Percentiles rank a stretch among this genome's conserved stretches.
These are phyloP conservation scores for Formica aserva DNA, from an alignment of 2,888 invertebrate species.

Conservation along the genomic window DNA sequence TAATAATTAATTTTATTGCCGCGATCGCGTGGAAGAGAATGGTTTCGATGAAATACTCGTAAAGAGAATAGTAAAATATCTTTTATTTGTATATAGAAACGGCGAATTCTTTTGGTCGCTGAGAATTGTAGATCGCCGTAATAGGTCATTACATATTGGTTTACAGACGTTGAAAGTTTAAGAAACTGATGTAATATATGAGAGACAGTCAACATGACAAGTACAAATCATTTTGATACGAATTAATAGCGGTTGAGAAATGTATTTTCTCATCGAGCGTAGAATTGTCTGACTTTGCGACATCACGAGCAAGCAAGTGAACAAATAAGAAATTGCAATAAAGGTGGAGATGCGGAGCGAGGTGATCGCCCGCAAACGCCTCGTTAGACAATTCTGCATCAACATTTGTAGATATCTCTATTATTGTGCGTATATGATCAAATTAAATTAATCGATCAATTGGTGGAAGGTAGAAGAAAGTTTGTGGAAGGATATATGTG, in stretches of 20 bases:
- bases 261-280: background rate
- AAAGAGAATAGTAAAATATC: slow-evolving; percentile 50
- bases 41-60: slow-evolving; percentile 40
- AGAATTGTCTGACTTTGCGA: background rate
- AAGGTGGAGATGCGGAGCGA: background rate
- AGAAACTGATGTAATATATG: background rate
- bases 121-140: slow-evolving; percentile 22
- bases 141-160: slow-evolving; percentile 28
- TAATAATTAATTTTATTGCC: background rate
- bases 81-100: slow-evolving; percentile 40
- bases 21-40: background rate
- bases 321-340: background rate
- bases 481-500: slow-evolving; percentile 1
- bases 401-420: slow-evolving; percentile 9
- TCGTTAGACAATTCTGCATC: background rate
- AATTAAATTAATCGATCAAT: slow-evolving; percentile 21
- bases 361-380: background rate
- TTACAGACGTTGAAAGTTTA: slow-evolving; percentile 24
- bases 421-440: background rate
- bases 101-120: slow-evolving; percentile 22
- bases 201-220: background rate
- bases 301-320: background rate
- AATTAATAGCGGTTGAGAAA: slow-evolving; percentile 6
- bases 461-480: background rate
- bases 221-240: slow-evolving; percentile 4